Conservation (phyloP, 2,797 vertebrate genomes). For the Dipus sagitta region DNA sequence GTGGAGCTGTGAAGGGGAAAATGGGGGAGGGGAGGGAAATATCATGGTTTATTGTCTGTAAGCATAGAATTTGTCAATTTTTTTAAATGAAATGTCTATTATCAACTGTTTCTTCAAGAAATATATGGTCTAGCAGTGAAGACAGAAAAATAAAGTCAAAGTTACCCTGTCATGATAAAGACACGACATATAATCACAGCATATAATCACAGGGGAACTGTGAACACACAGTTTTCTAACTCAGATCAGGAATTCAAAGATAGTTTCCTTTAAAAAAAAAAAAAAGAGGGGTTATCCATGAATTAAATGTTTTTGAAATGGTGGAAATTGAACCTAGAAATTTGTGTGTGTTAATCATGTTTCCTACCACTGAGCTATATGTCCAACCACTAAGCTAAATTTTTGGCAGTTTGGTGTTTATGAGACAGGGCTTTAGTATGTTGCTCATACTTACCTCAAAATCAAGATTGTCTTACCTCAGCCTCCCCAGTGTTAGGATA, state of each 20-base stretch:
- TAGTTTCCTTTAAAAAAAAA: slow-evolving; percentile 12
- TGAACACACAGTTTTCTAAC: background rate
- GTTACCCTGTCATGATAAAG: background rate
- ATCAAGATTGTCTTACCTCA: background rate
- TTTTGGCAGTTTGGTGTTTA: too few relatives aligned
- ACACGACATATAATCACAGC: background rate
- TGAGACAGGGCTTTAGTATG: background rate
- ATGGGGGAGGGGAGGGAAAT: too few relatives aligned
- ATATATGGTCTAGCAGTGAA: background rate
- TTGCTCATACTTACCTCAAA: too few relatives aligned
- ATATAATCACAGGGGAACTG: background rate
- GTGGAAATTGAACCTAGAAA: background rate
- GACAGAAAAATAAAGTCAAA: background rate
- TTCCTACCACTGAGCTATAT: too few relatives aligned
- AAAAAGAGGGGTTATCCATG: background rate
- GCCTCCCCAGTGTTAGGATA: background rate
- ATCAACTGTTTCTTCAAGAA: background rate
- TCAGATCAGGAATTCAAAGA: background rate
- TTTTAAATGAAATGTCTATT: background rate
- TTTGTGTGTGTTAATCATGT: background rate
- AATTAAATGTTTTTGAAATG: background rate
- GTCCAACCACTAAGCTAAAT: background rate
- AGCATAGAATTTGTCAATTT: too few relatives aligned
- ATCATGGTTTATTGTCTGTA: too few relatives aligned
- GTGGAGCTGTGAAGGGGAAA: too few relatives aligned